Evolutionary conservation across 2,888 invertebrate species (phyloP).

Genomic region (Drosophila demipolita): DNA sequence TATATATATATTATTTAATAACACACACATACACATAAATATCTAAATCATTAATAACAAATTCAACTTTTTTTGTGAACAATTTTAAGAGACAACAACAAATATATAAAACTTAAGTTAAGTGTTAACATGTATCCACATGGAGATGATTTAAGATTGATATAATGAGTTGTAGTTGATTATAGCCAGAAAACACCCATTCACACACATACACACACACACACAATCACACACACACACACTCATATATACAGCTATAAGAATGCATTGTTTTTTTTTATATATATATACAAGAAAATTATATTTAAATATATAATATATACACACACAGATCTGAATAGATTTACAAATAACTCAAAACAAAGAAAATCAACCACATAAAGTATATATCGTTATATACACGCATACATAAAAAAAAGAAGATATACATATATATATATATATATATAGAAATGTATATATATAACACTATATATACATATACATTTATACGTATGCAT

Average conservation of each 20-base stretch:
- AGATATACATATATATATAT: conserved; percentile 18
- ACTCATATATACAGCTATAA: conserved; percentile 29
- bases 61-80: conserved; percentile 33
- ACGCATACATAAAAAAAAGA: conserved; percentile 30
- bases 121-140: conserved; percentile 68
- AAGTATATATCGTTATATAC: conserved; percentile 29
- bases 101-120: conserved; percentile 42
- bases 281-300: conserved; percentile 22
- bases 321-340: conserved; percentile 54
- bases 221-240: conserved; percentile 18
- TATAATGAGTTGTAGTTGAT: conserved; percentile 29
- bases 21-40: conserved; percentile 25
- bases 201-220: conserved; percentile 32
- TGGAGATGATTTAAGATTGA: conserved; percentile 40
- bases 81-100: conserved; percentile 27
- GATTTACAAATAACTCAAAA: conserved; percentile 39
- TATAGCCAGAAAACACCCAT: conserved; percentile 30
- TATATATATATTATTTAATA: conserved; percentile 35
- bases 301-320: conserved; percentile 36
- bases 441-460: conserved; percentile 1
- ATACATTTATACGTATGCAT: conserved; percentile 16
- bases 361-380: conserved; percentile 38
- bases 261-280: conserved; percentile 48
- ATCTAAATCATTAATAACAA: conserved; percentile 22
- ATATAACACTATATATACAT: conserved; percentile 26